These are phyloP conservation scores for Alethe diademata DNA, from an alignment of 2,113 vertebrate species.

Conservation along the genomic window DNA sequence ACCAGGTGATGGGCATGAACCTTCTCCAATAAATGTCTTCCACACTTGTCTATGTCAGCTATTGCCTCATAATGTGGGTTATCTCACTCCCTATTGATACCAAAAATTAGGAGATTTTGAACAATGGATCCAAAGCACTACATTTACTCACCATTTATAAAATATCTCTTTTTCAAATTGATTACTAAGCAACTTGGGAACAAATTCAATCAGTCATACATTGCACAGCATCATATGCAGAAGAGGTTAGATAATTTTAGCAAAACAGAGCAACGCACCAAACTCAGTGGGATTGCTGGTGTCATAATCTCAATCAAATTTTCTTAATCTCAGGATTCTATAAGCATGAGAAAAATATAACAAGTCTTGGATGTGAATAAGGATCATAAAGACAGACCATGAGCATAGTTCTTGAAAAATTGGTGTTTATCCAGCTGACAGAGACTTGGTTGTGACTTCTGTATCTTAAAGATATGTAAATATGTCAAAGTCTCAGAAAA, in stretches of 20 bases:
- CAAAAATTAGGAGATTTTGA: background rate
- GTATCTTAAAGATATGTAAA: slow-evolving; percentile 56
- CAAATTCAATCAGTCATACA: background rate
- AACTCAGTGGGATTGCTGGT: background rate
- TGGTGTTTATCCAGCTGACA: slow-evolving; percentile 47
- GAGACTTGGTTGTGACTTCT: slow-evolving; percentile 42
- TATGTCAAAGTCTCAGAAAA: slow-evolving; percentile 58
- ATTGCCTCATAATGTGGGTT: background rate
- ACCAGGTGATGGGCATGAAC: background rate
- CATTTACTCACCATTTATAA: background rate
- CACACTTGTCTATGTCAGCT: background rate
- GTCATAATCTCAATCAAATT: background rate
- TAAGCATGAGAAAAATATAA: background rate
- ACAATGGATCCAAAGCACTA: background rate
- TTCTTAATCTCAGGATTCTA: background rate
- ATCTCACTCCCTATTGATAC: background rate
- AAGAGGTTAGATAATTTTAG: background rate
- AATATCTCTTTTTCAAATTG: background rate
- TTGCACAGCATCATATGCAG: background rate
- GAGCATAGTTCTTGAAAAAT: slow-evolving; percentile 35
- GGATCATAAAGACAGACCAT: background rate
- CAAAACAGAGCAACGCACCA: background rate
- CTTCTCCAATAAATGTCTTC: background rate
- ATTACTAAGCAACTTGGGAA: background rate
- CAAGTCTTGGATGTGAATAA: background rate